Evolutionary conservation across 1,140 invertebrate species (phyloP).

Genomic region (Leptopilina boulardi): DNA sequence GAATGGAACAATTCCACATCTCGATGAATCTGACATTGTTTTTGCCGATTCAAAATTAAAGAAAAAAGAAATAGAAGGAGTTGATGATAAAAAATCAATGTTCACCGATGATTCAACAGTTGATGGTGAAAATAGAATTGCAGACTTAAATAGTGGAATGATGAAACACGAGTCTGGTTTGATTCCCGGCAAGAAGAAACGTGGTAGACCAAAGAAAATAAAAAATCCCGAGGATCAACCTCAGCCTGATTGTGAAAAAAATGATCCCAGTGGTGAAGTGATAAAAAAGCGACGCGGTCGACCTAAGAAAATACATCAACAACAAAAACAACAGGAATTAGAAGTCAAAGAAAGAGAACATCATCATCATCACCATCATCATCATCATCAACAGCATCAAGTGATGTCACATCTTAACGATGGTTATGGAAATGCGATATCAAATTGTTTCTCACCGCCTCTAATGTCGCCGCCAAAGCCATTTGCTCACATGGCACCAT

Average conservation of each 20-base stretch:
- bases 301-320: conserved; percentile 86
- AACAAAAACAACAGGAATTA: conserved; percentile 69
- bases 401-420: conserved; percentile 64
- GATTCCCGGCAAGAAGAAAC: conserved; percentile 89
- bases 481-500: conserved; percentile 73
- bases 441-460: conserved; percentile 78
- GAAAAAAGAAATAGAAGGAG: conserved; percentile 77
- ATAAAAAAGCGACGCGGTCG: conserved; percentile 90
- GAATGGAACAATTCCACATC: conserved; percentile 90
- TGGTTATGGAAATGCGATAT: conserved; percentile 65
- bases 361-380: conserved; percentile 57
- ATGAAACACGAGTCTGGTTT: conserved; percentile 78
- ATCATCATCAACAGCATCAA: conserved; percentile 61
- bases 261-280: conserved; percentile 78
- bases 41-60: conserved; percentile 89
- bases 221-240: conserved; percentile 81
- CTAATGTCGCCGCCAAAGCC: conserved; percentile 71
- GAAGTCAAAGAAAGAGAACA: conserved; percentile 69
- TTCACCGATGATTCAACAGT: conserved; percentile 72
- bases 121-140: conserved; percentile 69
- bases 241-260: conserved; percentile 77
- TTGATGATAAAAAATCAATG: conserved; percentile 77
- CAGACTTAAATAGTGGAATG: conserved; percentile 72
- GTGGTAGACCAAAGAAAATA: conserved; percentile 91
- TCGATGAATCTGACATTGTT: conserved; percentile 94